Base-by-base conservation (phyloP, 1,140 invertebrate genomes). In the Magallana angulata region DNA sequence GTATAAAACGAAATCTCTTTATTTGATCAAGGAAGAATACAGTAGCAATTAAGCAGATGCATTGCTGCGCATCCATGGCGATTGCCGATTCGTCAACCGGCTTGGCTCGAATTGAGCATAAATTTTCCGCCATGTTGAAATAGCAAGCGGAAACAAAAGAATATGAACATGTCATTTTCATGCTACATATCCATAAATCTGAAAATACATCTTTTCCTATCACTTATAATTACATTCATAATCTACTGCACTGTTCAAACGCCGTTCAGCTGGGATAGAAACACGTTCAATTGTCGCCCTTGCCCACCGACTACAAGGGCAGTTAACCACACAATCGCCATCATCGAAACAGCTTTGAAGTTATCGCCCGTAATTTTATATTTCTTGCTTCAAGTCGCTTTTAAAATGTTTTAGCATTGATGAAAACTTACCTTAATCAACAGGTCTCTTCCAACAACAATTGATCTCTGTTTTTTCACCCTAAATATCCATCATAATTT, bases 101-200 rank as follows among this genome's bases (percentile, higher is more conserved):
- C 81, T 57, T 56, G 14, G 14, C 18, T 56, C 24, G 24, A 48
- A 18, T 82, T 58, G 89, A 87, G 84, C 89, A 86, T 85, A 88
- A 86, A 86, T 86, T 88, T 76, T 90, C 87, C 87, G 89, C 89
- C 89, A 90, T 90, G 71, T 89, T 89, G 85, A 82, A 57, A 16
- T 57, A 8, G n/a, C n/a, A 82, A 57, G 48, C 85, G 14, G 88
- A 64, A 16, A 81, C 88, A 60, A 84, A 59, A 80, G 48, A 68
- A 48, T 85, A n/a, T 58, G 24, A 24, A 64, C 18, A 84, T 57
- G 5, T 62, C 64, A 48, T 60, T 12, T 86, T 64, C 60, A 81
- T n/a, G n/a, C 8, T 56, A 16, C 48, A 83, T 82, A 57, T 71
- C 81, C 57, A 1, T 18, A 5, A 82, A 57, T 57, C 16, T 6